Conservation (phyloP, 92 coral and sea anemone species). For the Epizoanthus rinbou region DNA sequence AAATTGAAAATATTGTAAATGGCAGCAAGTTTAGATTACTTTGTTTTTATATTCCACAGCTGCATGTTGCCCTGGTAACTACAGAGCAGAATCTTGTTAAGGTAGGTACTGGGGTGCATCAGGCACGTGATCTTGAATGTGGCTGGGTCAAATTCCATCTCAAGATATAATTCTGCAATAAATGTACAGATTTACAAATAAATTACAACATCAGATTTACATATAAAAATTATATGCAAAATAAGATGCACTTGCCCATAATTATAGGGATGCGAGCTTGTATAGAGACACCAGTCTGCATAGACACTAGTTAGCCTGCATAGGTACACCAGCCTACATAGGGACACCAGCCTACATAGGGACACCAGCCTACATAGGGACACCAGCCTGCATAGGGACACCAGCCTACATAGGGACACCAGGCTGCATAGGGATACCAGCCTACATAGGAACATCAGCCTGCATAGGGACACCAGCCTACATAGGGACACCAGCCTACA, state of each 20-base stretch:
- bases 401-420: background rate
- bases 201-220: background rate
- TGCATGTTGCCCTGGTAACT: slow-evolving; percentile 95
- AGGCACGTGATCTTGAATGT: slow-evolving; percentile 80
- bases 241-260: no score
- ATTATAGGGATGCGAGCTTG: no score
- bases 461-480: no score
- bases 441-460: background rate
- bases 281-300: no score
- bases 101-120: slow-evolving; percentile 96
- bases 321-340: no score
- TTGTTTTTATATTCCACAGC: slow-evolving; percentile 94
- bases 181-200: background rate
- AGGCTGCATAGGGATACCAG: background rate
- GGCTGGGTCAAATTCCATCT: slow-evolving; percentile 74
- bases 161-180: slow-evolving; percentile 77
- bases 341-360: no score
- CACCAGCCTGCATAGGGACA: background rate
- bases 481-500: background rate
- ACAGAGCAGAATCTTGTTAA: slow-evolving; percentile 89
- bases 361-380: no score
- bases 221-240: background rate
- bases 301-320: no score
- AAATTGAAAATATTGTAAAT: background rate
- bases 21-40: slow-evolving; percentile 55